Base-by-base conservation (phyloP, 2,113 vertebrate species). In the Oryzias javanicus region DNA sequence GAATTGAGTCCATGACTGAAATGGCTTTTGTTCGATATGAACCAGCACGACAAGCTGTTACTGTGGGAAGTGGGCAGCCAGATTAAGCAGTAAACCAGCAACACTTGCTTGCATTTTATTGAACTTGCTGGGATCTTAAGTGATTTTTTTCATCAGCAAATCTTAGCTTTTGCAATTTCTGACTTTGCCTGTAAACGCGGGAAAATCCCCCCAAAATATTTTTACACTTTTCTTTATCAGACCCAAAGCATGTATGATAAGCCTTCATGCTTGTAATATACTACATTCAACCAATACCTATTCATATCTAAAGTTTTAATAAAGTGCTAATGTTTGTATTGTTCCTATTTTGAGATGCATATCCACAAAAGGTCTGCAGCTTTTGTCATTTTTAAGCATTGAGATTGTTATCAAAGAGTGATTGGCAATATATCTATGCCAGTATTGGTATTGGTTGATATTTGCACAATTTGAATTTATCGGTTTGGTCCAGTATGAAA, bases 1-100 rank as follows among this genome's bases (percentile, higher is more conserved):
- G 49, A 65, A 60, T 50, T 0, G 20, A 70, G 46, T 57, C 52
- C 46, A 42, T 2, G 25, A 41, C 63, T 62, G 51, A 63, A 67
- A 60, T 74, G 19, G 49, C 53, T 69, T 78, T 70, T 63, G 51
- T 76, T 70, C 20, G 6, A 58, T 49, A 13, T 49, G 57, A 71
- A 58, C n/a, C 47, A 15, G 55, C 0, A 17, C 51, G 42, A 64
- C 47, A 3, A 47, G 64, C 66, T 54, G 81, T 72, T 56, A 66
- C 66, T 74, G 27, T 69, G 54, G 70, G 42, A 44, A 71, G 74
- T 5, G 14, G 45, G 60, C 51, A 42, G 22, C 52, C 27, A 45
- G 35, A 62, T 73, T 55, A 70, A 76, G 71, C 59, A 68, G 56
- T 67, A 70, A 74, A 76, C 35, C 49, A 22, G 2, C 60, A 63